Percentiles rank a stretch among this genome's conserved stretches.
These are phyloP conservation scores for Cettia cetti DNA, from an alignment of 2,113 vertebrate species.

Conservation along the genomic window DNA sequence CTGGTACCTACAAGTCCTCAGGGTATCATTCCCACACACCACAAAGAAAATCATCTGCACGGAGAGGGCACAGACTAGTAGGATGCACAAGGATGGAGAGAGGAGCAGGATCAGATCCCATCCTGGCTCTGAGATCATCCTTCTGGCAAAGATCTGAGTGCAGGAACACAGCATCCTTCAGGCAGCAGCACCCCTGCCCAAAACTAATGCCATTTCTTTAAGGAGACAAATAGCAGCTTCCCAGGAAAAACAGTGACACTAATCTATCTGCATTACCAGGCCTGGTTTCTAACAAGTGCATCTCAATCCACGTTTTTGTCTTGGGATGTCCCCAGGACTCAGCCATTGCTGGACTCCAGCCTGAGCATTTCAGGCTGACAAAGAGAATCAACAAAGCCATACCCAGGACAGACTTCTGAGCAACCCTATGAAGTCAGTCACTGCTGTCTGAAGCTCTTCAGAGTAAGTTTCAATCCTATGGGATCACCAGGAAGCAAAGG, in stretches of 20 bases:
- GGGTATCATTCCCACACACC: neutral
- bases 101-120: neutral
- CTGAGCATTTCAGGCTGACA: neutral
- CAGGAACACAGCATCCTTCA: neutral
- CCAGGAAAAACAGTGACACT: neutral
- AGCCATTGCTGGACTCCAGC: neutral
- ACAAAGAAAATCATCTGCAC: neutral
- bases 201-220: neutral
- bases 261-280: neutral
- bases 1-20: neutral
- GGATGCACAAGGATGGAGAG: neutral
- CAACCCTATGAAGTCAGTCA: neutral
- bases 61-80: neutral
- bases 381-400: neutral
- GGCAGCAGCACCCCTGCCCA: neutral
- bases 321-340: neutral
- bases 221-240: neutral
- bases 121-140: neutral
- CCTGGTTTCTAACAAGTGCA: neutral
- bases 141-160: accelerated
- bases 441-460: neutral
- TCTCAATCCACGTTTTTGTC: neutral
- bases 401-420: neutral
- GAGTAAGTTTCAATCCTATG: neutral
- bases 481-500: neutral